Base-by-base conservation (phyloP, 1,140 invertebrate species). In the Macrobrachium rosenbergii region DNA sequence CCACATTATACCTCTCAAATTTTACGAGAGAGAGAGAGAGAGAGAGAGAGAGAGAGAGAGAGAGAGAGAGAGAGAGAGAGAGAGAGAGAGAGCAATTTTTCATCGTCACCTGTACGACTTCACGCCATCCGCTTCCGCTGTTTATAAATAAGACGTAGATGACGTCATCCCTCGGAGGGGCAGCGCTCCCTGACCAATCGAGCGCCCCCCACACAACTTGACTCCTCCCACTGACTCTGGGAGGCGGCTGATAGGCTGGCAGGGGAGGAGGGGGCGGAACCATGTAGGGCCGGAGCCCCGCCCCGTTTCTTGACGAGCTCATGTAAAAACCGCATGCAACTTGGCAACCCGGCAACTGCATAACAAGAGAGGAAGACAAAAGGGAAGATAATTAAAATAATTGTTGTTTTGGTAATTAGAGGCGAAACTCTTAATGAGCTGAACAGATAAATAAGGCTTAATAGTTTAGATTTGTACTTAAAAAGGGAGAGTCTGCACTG, bases 281-380 rank as follows among this genome's bases (percentile, higher is more conserved):
- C 23, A 43, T 28, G 69, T 52, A 76, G 69, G 82, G 14, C 17
- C 23, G 5, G 23, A 43, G 58, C 17, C 64, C 52, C 52, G 43
- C 45, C 72, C 72, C 72, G n/a, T 60, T 37, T 62, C 17, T 19
- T 16, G 69, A 17, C 23, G 37, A 62, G 52, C 75, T 62, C 64
- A 76, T 19, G 23, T 83, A 83, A 62, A 83, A 83, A 37, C 23
- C 58, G 52, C 82, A 83, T 16, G 82, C 82, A 8, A 76, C 72
- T 62, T 75, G 82, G 43, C 82, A 83, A 0, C 82, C 82, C 19
- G 52, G 69, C 21, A 83, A 83, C 82, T 83, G 82, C 63, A 81
- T 64, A 17, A 43, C 28, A 37, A 37, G 63, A 8, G 5, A 81
- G 19, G 19, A 45, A 62, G 0, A 79, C 37, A 37, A 67, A 43